Evolutionary conservation across 1,140 invertebrate species (phyloP), one percentile per base, ranked within the genome.

Genomic region (Bombus cullumanus): DNA sequence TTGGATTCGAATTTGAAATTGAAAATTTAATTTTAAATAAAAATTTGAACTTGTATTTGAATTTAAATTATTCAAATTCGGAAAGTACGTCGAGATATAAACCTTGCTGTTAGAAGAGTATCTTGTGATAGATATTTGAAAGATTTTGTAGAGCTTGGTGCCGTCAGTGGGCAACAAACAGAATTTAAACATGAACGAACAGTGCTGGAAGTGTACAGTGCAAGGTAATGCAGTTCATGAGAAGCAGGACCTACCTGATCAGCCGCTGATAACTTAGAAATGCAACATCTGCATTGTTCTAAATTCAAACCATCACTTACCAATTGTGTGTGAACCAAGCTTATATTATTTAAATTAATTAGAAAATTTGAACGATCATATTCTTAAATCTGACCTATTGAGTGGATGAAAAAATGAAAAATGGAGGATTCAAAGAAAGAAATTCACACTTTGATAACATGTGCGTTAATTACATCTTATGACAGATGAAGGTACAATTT

Each of bases 161-260:
- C 73, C 81, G 75, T n/a, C 81, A 77, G 34, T 83, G 1, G 28
- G 81, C 22, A n/a, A 34, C 13, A 22, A 66, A 13, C 3, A 10
- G 43, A 39, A 77, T 76, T 69, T 18, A n/a, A 77, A 39, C 22
- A n/a, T 18, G 43, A 83, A 39, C n/a, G 4, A 59, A 31, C 12
- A 13, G n/a, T 25, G 8, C 13, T 31, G 22, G 53, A 9, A 28
- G 18, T 37, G 34, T 53, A 53, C 34, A 18, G 43, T 31, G 37
- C 3, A 68, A 22, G 81, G 74, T 83, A 83, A 83, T 39, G 62
- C 43, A 83, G 81, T 1, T 8, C 28, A n/a, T 22, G 31, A 22
- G 8, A 72, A 47, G 47, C 34, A 64, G 5, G 3, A 31, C 25
- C 83, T 84, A 37, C 83, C 5, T 79, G 43, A 84, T 79, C 76